These are phyloP conservation scores for Agrotis clavis DNA, from an alignment of 2,888 invertebrate species.

Conservation along the genomic window DNA sequence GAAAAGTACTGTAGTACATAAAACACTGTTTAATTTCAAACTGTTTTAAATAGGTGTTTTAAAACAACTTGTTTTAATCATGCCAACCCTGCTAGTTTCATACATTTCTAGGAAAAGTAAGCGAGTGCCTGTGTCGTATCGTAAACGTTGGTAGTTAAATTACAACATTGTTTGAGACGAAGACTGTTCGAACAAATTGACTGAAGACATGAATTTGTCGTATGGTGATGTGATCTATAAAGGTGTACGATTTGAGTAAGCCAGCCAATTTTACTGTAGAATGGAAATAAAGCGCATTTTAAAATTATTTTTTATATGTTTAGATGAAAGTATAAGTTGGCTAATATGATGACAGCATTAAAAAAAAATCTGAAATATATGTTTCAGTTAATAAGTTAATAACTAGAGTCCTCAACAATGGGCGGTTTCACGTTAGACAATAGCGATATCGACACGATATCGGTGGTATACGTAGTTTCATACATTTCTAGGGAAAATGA, in stretches of 20 bases:
- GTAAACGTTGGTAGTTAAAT: constrained; percentile 12
- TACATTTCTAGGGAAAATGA: no score
- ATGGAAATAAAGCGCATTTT: not conserved
- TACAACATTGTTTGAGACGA: constrained; percentile 32
- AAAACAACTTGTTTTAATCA: no score
- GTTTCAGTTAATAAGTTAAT: not conserved
- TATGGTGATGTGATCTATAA: constrained; percentile 22
- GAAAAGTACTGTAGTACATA: no score
- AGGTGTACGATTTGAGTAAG: constrained; percentile 11
- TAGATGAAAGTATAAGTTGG: constrained; percentile 3
- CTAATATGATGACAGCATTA: not conserved
- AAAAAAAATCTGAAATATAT: no score
- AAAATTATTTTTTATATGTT: not conserved
- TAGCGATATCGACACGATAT: no score
- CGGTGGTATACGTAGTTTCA: no score
- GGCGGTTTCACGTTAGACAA: no score
- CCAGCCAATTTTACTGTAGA: not conserved
- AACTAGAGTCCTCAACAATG: not conserved
- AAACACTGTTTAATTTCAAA: no score
- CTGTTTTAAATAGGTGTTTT: no score
- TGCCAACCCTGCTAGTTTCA: no score
- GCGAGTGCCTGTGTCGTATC: no score
- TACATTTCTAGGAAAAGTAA: no score
- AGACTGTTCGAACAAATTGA: constrained; percentile 49
- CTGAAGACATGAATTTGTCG: constrained; percentile 22